phyloP scores from a whole-genome alignment of 30 jellyfish, hydroid and myxozoan species.

The Pelagia noctiluca region DNA sequence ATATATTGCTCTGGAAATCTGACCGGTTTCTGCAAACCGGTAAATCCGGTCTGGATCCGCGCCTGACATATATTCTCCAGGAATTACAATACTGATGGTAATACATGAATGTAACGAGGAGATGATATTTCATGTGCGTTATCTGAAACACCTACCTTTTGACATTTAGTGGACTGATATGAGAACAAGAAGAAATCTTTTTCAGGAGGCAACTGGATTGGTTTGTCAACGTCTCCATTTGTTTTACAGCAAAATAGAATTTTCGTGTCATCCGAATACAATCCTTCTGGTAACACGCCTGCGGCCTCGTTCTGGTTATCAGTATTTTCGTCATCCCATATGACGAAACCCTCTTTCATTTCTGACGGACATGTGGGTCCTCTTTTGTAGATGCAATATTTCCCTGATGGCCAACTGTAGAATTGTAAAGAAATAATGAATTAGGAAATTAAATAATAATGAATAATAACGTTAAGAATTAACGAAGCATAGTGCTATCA shows the following conservation, averaged over 20 bases:
- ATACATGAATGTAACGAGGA: too few relatives aligned
- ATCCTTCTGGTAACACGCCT: conserved; percentile 89
- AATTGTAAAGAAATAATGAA: not conserved
- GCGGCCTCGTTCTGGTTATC: conserved; percentile 85
- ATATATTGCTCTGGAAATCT: too few relatives aligned
- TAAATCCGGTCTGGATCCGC: too few relatives aligned
- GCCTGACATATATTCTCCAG: too few relatives aligned
- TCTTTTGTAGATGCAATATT: conserved; percentile 83
- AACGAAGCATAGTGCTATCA: too few relatives aligned
- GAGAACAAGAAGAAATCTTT: conserved; percentile 80
- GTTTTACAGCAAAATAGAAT: conserved; percentile 77
- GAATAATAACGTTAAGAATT: not conserved
- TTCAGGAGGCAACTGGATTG: conserved; percentile 75
- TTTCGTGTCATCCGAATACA: conserved; percentile 87
- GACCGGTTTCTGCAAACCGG: too few relatives aligned
- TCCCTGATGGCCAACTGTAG: conserved; percentile 89
- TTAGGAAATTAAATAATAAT: not conserved
- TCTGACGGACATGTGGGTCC: conserved; percentile 81
- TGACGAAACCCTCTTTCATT: conserved; percentile 82
- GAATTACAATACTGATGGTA: too few relatives aligned
- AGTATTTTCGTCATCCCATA: conserved; percentile 93
- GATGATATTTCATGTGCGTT: too few relatives aligned
- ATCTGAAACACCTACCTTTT: conserved; percentile 82
- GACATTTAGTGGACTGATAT: conserved; percentile 84
- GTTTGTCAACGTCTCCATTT: conserved; percentile 68